Evolutionary conservation across 2,888 invertebrate genomes (phyloP), one percentile per base, ranked within the genome.

Genomic region (Aplocera efformata): DNA sequence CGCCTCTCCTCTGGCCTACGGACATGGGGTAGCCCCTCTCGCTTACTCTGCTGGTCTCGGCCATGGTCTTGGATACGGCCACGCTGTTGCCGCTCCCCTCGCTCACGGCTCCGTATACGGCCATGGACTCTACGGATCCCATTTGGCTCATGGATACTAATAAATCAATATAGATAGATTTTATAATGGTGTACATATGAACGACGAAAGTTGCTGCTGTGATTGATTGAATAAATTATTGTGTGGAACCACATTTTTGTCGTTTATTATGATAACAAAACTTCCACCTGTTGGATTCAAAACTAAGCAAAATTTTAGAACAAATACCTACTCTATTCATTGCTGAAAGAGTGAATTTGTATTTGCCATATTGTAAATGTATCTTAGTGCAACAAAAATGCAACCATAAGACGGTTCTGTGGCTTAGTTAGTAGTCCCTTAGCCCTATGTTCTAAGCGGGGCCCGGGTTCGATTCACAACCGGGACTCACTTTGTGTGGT

Each of bases 191-290:
- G 45, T 45, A 45, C 10, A 45, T 45, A 45, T 45, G 56, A 53
- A 62, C 39, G 49, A 53, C 50, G 58, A 64, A 59, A 55, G 58
- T 56, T 56, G 46, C 58, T 56, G 65, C 71, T 73, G 66, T 72
- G 69, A 56, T 51, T 45, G 42, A 57, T 41, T 41, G 7, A 39
- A 33, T 42, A 45, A 45, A 45, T 45, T 45, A 45, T 45, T 40
- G 28, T 36, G 45, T 45, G 36, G 22, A 32, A 36, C 17, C 40
- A 41, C 40, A 41, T 23, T 33, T 24, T n/a, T 32, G 32, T 30
- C 11, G 7, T 38, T 26, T 32, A 10, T 8, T 20, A 20, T 25
- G 5, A 3, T 17, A 17, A 17, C n/a, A n/a, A n/a, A n/a, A n/a
- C n/a, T n/a, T n/a, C n/a, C n/a, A n/a, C n/a, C n/a, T n/a, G n/a